phyloP scores from a whole-genome alignment of 2,888 invertebrate genomes.

The Volucella bombylans region DNA sequence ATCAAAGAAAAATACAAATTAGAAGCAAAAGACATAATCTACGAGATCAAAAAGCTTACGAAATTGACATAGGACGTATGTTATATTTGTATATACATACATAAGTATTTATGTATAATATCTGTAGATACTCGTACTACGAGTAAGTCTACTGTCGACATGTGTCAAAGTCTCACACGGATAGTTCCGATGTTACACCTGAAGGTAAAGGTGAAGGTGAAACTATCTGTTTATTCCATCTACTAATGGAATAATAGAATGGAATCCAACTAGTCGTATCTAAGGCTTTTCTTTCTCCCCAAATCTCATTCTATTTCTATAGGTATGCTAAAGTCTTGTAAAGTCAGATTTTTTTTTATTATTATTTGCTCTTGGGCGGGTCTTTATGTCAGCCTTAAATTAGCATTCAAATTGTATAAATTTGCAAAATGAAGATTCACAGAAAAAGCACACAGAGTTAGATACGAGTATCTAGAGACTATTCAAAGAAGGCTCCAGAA shows the following conservation, averaged over 20 bases:
- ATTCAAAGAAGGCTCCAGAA: conserved; percentile 8
- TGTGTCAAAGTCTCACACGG: conserved; percentile 3
- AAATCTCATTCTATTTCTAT: conserved; percentile 2
- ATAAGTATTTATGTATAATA: too few species aligned
- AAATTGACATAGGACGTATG: conserved; percentile 3
- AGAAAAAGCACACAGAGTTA: neutral
- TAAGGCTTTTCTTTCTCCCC: conserved; percentile 9
- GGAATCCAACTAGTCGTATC: neutral
- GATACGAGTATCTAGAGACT: neutral
- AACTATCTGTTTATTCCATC: neutral
- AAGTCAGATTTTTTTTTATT: neutral
- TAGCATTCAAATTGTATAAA: conserved; percentile 36
- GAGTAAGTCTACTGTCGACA: neutral
- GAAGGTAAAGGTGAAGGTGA: conserved; percentile 67
- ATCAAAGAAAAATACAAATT: conserved; percentile 16
- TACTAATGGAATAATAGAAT: conserved; percentile 5
- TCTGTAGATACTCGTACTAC: too few species aligned
- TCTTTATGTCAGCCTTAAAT: conserved; percentile 16
- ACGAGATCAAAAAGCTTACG: neutral
- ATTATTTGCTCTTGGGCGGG: neutral
- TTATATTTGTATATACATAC: too few species aligned
- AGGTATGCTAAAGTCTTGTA: conserved; percentile 2
- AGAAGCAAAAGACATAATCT: neutral
- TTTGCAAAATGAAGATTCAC: conserved; percentile 7
- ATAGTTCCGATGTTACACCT: conserved; percentile 14